A percentile compares a stretch with the other conserved stretches of the same genome.
These are phyloP conservation scores for Cherax destructor DNA, from an alignment of 1,140 invertebrate genomes.

Conservation along the genomic window DNA sequence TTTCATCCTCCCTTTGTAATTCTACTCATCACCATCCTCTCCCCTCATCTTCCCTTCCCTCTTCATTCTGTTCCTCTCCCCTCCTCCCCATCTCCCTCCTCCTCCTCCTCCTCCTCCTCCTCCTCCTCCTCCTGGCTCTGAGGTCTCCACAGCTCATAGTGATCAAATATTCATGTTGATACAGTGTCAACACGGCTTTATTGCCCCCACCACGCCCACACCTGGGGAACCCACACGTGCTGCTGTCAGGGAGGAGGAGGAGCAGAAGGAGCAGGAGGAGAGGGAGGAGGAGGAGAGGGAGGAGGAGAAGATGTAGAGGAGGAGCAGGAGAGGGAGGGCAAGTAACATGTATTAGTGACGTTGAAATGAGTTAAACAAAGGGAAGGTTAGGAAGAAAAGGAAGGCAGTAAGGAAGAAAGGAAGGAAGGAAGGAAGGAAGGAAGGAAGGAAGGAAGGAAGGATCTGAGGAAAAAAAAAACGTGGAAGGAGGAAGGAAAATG, in stretches of 20 bases:
- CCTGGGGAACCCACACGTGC: neutral
- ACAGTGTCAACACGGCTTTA: constrained; percentile 56
- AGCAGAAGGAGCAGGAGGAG: neutral
- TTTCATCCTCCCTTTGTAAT: neutral
- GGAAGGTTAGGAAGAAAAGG: no score
- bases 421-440: no score
- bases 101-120: no score
- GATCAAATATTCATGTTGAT: constrained; percentile 67
- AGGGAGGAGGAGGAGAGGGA: neutral
- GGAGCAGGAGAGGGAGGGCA: neutral
- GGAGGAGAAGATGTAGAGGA: neutral
- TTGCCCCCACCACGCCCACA: neutral
- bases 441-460: no score
- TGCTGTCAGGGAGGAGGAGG: neutral
- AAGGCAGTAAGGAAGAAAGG: no score
- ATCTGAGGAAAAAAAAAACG: no score
- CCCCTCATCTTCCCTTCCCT: no score
- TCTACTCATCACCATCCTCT: no score
- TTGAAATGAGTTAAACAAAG: no score
- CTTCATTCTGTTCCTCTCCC: neutral
- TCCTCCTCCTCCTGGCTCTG: no score
- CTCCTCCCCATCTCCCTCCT: neutral
- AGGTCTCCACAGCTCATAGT: constrained; percentile 28
- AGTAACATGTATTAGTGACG: no score
- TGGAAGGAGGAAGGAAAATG: no score